Conservation (phyloP, 2,888 invertebrate genomes). For the Auanema freiburgensis region DNA sequence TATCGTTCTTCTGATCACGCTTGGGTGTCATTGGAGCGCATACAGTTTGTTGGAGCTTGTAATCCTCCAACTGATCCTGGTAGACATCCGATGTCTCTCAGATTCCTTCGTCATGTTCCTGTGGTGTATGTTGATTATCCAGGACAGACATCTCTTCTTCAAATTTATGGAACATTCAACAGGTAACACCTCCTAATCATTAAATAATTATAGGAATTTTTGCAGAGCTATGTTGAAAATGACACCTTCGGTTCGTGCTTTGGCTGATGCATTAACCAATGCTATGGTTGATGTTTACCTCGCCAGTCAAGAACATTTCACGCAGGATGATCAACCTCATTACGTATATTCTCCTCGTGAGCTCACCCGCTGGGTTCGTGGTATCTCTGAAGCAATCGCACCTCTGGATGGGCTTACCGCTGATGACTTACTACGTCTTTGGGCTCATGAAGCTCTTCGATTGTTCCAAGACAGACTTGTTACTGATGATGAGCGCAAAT, state of each 20-base stretch:
- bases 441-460: conserved; percentile 97
- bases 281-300: conserved; percentile 99
- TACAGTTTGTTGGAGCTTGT: conserved; percentile 99
- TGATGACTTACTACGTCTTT: conserved; percentile 93
- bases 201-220: conserved; percentile 1
- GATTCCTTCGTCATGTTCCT: conserved; percentile 83
- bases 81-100: conserved; percentile 68
- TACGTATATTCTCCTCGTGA: conserved; percentile 97
- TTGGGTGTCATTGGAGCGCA: conserved; percentile 94
- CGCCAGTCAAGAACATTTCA: conserved; percentile 92
- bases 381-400: conserved; percentile 95
- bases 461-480: conserved; percentile 89
- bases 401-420: conserved; percentile 87
- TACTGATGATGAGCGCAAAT: conserved; percentile 87
- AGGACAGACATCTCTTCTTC: conserved; percentile 89
- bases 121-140: conserved; percentile 99
- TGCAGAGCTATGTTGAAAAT: conserved; percentile 85
- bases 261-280: conserved; percentile 92
- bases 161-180: conserved; percentile 95
- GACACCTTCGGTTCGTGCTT: conserved; percentile 86
- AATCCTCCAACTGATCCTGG: conserved; percentile 99
- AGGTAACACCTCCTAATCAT: conserved; percentile 67
- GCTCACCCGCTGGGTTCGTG: conserved; percentile 98
- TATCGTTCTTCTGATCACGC: conserved; percentile 88
- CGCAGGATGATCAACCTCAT: conserved; percentile 99